A percentile compares a stretch with the other conserved stretches of the same genome.
These are phyloP conservation scores for Drymodes brunneopygia DNA, from an alignment of 2,113 vertebrate species.

Conservation along the genomic window DNA sequence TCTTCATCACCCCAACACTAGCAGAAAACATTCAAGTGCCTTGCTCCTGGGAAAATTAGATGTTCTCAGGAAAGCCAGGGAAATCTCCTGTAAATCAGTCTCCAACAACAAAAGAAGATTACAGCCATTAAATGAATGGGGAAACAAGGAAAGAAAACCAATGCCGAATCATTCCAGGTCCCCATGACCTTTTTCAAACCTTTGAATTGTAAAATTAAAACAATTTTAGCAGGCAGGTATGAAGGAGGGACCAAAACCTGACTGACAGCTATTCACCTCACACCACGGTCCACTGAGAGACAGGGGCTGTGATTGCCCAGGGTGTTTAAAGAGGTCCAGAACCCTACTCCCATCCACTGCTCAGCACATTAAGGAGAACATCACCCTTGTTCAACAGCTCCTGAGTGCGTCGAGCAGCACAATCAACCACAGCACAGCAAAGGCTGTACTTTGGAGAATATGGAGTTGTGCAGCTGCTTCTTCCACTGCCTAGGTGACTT, in stretches of 20 bases:
- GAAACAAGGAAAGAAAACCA: neutral
- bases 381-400: neutral
- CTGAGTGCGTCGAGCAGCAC: accelerated
- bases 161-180: accelerated
- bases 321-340: neutral
- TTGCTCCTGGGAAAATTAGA: neutral
- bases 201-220: neutral
- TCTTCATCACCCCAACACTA: neutral
- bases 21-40: neutral
- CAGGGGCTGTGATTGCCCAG: accelerated
- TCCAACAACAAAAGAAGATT: neutral
- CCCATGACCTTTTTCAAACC: neutral
- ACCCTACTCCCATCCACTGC: neutral
- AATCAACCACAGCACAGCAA: neutral
- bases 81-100: neutral
- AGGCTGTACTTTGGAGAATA: neutral
- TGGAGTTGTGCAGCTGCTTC: neutral
- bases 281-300: accelerated
- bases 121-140: neutral
- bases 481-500: neutral
- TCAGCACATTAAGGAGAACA: neutral
- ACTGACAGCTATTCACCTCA: no score
- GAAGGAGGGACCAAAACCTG: neutral
- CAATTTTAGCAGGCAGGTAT: neutral
- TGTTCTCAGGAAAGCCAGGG: neutral